phyloP scores from a whole-genome alignment of 1,140 invertebrate species.

The Rhagoletis zephyria region DNA sequence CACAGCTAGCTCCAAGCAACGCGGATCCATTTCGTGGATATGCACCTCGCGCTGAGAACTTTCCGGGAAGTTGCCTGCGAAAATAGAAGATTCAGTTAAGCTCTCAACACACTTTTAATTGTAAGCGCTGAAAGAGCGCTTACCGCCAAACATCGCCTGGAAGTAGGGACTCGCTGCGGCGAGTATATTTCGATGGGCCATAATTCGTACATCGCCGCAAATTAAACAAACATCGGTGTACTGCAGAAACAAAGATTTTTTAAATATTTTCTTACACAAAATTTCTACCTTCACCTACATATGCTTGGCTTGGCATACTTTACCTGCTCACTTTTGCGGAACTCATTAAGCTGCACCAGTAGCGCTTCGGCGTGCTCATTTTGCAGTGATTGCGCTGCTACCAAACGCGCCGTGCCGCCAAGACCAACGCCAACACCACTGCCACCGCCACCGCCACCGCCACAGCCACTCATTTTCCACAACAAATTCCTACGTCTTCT shows the following conservation, averaged over 20 bases:
- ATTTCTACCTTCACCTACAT: not conserved
- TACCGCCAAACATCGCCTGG: slow-evolving; percentile 57
- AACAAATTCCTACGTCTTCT: not conserved
- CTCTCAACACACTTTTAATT: not conserved
- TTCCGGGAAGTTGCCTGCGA: slow-evolving; percentile 55
- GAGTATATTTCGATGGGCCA: slow-evolving; percentile 57
- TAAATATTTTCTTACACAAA: no score
- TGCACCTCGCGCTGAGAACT: slow-evolving; percentile 54
- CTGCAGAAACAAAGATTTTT: not conserved
- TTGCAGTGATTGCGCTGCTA: slow-evolving; percentile 2
- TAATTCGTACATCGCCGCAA: slow-evolving; percentile 54
- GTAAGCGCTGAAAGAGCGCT: not conserved
- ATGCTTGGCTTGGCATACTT: not conserved
- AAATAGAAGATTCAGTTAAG: not conserved
- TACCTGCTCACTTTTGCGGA: slow-evolving; percentile 57
- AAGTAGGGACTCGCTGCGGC: slow-evolving; percentile 58
- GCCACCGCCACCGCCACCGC: not conserved
- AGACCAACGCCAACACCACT: not conserved
- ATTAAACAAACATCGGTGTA: slow-evolving; percentile 53
- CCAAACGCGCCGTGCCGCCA: not conserved
- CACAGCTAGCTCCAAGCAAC: slow-evolving; percentile 54
- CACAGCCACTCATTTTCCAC: slow-evolving; percentile 1
- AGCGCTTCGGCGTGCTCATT: slow-evolving; percentile 46
- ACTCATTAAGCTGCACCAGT: slow-evolving; percentile 56
- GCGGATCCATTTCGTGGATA: slow-evolving; percentile 56